Evolutionary conservation across 2,797 vertebrate genomes (phyloP), one percentile per base, ranked within the genome.

Genomic region (Sebastes paucispinis): DNA sequence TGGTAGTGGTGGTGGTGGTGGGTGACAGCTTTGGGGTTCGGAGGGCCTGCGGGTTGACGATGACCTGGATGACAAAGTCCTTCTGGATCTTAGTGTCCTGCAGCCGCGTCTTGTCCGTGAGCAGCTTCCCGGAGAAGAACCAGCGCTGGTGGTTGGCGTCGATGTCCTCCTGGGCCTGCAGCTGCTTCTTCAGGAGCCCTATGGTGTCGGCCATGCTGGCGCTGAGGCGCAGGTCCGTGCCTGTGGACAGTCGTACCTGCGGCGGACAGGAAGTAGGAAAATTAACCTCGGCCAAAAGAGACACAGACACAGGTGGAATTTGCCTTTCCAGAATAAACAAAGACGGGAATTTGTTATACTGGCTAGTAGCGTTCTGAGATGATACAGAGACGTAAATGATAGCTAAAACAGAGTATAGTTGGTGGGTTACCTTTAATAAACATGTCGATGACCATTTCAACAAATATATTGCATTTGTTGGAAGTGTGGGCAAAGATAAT

Each of bases 71-170:
- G 59, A 99, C 97, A 83, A 98, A 99, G 95, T 99, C 98, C 94
- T 98, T 99, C 96, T 99, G 98, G 96, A 99, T 99, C 94, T 99
- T 99, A 72, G 97, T 98, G 92, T 99, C 98, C 85, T 98, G 98
- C 69, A 99, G 97, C 58, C 98, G 97, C 0, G 96, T 98, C 91
- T 98, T 97, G 94, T 99, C 98, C 0, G 98, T 98, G 69, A 99
- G 98, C 88, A 99, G 95, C 92, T 99, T 99, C 60, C 98, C 98
- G 0, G 98, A 99, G 94, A 99, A 99, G 96, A 99, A 99, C 98
- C 98, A 99, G 83, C 98, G 97, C 90, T 99, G 98, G 94, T 97
- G 96, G 57, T 92, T 62, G 1, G 96, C 91, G 54, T 98, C 97
- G 0, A 99, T 96, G 92, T 96, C 96, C 86, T 99, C 97, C 94